Percentiles rank a stretch among this genome's conserved stretches.
Evolutionary conservation across 1,140 invertebrate species (phyloP).

Genomic region (Danaus melanippus): DNA sequence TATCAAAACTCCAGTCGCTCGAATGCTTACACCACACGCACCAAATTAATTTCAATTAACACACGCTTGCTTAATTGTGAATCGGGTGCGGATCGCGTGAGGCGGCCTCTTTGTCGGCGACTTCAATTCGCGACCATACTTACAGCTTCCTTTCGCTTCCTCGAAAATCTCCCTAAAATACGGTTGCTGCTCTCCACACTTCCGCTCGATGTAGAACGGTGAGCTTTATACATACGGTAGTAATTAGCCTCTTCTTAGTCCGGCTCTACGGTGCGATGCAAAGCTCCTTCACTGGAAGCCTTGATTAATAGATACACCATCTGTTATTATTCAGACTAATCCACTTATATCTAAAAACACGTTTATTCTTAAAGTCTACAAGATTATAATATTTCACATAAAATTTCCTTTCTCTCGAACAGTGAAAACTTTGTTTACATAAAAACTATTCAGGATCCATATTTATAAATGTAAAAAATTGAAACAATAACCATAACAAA

Average conservation of each 20-base stretch:
- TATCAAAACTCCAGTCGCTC: conserved; percentile 20
- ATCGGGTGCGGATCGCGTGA: conserved; percentile 63
- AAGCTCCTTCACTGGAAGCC: conserved; percentile 56
- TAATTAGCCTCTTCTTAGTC: conserved; percentile 43
- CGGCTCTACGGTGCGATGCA: conserved; percentile 61
- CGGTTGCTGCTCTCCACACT: conserved; percentile 45
- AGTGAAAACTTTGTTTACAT: no score
- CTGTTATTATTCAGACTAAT: conserved; percentile 5
- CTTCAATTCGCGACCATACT: conserved; percentile 46
- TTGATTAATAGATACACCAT: conserved; percentile 12
- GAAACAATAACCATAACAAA: conserved; percentile 21
- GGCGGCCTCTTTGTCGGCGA: conserved; percentile 63
- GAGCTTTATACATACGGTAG: conserved; percentile 24
- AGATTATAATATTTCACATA: no score
- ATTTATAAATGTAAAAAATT: no score
- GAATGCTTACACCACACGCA: conserved; percentile 44
- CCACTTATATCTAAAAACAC: background rate
- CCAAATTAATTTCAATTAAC: conserved; percentile 69
- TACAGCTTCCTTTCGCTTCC: conserved; percentile 45
- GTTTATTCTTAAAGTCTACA: background rate
- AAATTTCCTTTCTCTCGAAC: no score
- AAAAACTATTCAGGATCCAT: no score
- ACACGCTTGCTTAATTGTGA: conserved; percentile 68
- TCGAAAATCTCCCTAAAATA: conserved; percentile 69
- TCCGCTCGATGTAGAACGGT: conserved; percentile 33